phyloP scores from a whole-genome alignment of 2,113 vertebrate species.

The Rhea pennata region DNA sequence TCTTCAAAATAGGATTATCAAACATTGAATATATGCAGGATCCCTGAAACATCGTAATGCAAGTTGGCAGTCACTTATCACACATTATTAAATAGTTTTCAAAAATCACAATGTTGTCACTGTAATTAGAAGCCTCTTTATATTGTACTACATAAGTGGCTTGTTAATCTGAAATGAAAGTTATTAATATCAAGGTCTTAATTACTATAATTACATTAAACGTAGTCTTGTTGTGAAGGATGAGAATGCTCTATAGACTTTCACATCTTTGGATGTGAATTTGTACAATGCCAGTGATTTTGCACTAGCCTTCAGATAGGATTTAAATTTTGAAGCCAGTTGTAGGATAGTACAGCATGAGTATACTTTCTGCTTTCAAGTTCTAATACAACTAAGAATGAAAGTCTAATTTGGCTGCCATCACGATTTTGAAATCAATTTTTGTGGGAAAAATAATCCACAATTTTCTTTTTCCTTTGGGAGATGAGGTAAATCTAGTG shows the following conservation, averaged over 20 bases:
- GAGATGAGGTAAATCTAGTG: background rate
- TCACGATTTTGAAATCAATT: background rate
- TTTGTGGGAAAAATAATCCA: background rate
- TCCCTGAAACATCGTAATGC: conserved; percentile 50
- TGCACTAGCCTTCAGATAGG: conserved; percentile 25
- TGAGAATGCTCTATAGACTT: conserved; percentile 12
- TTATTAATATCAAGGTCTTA: conserved; percentile 48
- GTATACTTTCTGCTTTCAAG: conserved; percentile 4
- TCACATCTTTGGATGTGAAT: background rate
- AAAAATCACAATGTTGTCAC: conserved; percentile 50
- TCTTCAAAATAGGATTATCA: conserved; percentile 57
- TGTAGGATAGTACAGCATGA: background rate
- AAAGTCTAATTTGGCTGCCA: background rate
- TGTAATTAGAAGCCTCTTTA: conserved; percentile 54
- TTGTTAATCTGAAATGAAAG: conserved; percentile 51
- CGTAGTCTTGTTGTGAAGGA: conserved; percentile 16
- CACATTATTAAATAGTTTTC: conserved; percentile 31
- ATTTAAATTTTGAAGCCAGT: background rate
- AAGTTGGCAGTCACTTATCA: conserved; percentile 45
- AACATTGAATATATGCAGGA: conserved; percentile 22
- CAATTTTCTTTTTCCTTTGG: background rate
- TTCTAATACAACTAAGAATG: background rate
- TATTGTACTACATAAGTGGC: conserved; percentile 32
- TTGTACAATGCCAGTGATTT: conserved; percentile 40
- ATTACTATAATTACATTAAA: conserved; percentile 58